Evolutionary conservation across 2,113 vertebrate species (phyloP).

Genomic region (Acanthisitta chloris): DNA sequence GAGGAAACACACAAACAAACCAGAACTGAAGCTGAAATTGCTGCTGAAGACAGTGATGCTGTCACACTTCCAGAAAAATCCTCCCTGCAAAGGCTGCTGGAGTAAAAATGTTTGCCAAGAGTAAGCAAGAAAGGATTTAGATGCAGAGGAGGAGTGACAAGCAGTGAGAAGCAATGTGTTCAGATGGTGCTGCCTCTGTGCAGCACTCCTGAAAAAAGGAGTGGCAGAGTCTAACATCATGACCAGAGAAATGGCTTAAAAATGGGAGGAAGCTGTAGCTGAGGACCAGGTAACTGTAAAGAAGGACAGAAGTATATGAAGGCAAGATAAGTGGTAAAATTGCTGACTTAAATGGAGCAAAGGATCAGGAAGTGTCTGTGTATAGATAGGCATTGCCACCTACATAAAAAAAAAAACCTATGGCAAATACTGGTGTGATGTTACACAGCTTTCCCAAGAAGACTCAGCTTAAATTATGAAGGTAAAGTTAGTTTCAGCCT

Average conservation of each 20-base stretch:
- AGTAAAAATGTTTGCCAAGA: not conserved
- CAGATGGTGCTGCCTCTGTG: not conserved
- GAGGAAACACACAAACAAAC: not conserved
- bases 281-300: not conserved
- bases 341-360: not conserved
- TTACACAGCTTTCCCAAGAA: not conserved
- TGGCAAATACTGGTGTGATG: accelerated
- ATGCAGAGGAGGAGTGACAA: not conserved
- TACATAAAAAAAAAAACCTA: not conserved
- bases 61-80: not conserved
- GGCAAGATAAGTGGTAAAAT: not conserved
- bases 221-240: too few species aligned
- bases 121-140: not conserved
- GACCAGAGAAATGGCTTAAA: not conserved
- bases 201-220: not conserved
- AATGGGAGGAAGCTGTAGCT: not conserved
- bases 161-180: not conserved
- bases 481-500: not conserved
- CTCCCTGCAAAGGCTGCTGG: not conserved
- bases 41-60: not conserved
- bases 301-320: not conserved
- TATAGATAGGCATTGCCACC: not conserved
- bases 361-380: not conserved
- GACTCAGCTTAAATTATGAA: not conserved
- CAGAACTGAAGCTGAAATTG: not conserved